Evolutionary conservation across 2,797 vertebrate species (phyloP), one percentile per base, ranked within the genome.

Genomic region (Falco naumanni): DNA sequence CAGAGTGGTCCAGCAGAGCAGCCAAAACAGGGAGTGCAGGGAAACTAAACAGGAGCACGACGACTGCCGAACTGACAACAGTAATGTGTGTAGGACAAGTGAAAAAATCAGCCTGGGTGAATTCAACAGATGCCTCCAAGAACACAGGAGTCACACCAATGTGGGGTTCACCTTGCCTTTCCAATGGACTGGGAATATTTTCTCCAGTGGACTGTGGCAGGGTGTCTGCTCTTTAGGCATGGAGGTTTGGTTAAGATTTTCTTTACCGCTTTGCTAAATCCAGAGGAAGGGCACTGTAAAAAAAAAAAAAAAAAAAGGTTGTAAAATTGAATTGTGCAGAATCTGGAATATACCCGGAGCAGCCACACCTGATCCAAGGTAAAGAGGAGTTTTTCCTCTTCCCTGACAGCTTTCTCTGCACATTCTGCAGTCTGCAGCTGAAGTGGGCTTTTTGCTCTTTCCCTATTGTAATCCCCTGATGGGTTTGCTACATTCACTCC

Each of bases 391-490:
- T 84, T 83, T 79, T 79, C 89, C 51, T 72, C 2, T 54, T 91
- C 56, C 47, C 43, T 75, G 39, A 59, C 33, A 66, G 34, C 34
- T 70, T 83, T 63, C n/a, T 84, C 21, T 85, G 77, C 48, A 29
- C 21, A 8, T 54, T 72, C 41, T 41, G 41, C 24, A 56, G 41
- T 80, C 77, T 80, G 56, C 43, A 84, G 34, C 63, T 76, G 78
- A 82, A 80, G 24, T 29, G 37, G 70, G 39, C 37, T 87, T 95
- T 95, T 84, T 90, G 53, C 70, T 88, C 85, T 84, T 89, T 75
- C 76, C 64, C 83, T 91, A 33, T 61, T 89, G 60, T 60, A 56
- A 48, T 84, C 61, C 89, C 75, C 77, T 93, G 83, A 87, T 80
- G 63, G 78, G 19, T 64, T 92, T 93, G 68, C 69, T 71, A 24